Evolutionary conservation across 1,140 invertebrate genomes (phyloP).

Genomic region (Heliconius melpomene): DNA sequence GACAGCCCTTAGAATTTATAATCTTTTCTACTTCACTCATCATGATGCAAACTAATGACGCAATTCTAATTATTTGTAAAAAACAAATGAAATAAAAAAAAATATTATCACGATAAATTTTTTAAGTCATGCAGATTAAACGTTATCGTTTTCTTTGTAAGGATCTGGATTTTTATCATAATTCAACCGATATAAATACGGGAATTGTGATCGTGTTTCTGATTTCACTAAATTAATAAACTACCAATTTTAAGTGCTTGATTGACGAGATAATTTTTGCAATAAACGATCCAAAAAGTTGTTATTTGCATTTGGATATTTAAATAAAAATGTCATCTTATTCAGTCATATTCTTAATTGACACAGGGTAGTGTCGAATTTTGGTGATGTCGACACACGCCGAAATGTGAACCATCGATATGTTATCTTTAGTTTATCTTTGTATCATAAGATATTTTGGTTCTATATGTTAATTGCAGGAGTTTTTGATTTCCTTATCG

Average conservation of each 20-base stretch:
- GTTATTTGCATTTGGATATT: neutral
- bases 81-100: too few species aligned
- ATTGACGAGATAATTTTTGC: conserved; percentile 2
- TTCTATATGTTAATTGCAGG: neutral
- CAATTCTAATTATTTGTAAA: too few species aligned
- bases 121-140: neutral
- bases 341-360: neutral
- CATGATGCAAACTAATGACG: neutral
- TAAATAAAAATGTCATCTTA: conserved; percentile 11
- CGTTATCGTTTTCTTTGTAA: neutral
- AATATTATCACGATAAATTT: too few species aligned
- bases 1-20: too few species aligned
- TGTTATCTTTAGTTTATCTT: neutral
- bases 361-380: neutral
- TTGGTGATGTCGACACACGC: neutral
- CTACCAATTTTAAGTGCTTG: conserved; percentile 1
- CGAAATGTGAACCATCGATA: neutral
- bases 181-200: neutral
- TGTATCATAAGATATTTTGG: neutral
- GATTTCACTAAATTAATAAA: neutral
- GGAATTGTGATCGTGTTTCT: neutral
- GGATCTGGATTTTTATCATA: neutral
- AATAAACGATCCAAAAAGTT: conserved; percentile 5
- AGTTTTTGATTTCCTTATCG: neutral
- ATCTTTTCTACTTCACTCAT: too few species aligned